Percentiles rank a stretch among this genome's conserved stretches.
phyloP scores from a whole-genome alignment of 2,797 vertebrate species.

The Poeciliopsis infans region DNA sequence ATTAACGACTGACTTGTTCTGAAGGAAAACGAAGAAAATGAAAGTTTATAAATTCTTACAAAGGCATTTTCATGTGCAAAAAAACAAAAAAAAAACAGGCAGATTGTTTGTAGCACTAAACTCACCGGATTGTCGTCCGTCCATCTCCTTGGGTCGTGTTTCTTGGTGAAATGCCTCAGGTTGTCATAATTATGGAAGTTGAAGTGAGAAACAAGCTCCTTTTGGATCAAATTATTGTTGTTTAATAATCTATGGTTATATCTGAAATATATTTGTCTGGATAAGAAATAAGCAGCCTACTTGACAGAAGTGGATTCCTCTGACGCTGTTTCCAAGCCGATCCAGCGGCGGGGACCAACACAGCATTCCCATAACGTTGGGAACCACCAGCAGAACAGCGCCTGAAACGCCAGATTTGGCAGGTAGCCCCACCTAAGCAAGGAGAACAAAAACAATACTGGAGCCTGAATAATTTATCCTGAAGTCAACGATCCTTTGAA shows the following conservation, averaged over 20 bases:
- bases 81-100: background rate
- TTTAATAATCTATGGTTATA: background rate
- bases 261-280: background rate
- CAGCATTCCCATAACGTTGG: conserved; percentile 92
- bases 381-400: conserved; percentile 89
- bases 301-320: conserved; percentile 91
- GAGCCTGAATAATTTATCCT: background rate
- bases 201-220: conserved; percentile 90
- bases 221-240: background rate
- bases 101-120: conserved; percentile 6
- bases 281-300: conserved; percentile 60
- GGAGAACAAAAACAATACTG: background rate
- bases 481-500: background rate
- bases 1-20: conserved; percentile 90
- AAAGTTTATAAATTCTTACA: background rate
- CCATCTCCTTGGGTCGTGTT: conserved; percentile 87
- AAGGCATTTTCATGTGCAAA: background rate
- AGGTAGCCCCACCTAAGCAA: conserved; percentile 87
- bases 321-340: conserved; percentile 89
- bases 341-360: conserved; percentile 91
- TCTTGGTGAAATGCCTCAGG: conserved; percentile 88
- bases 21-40: conserved; percentile 5
- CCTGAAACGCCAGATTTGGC: conserved; percentile 92
- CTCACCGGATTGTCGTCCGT: conserved; percentile 85
- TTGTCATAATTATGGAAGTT: conserved; percentile 96